Conservation (phyloP, 2,797 vertebrate species). For the Heliangelus exortis region DNA sequence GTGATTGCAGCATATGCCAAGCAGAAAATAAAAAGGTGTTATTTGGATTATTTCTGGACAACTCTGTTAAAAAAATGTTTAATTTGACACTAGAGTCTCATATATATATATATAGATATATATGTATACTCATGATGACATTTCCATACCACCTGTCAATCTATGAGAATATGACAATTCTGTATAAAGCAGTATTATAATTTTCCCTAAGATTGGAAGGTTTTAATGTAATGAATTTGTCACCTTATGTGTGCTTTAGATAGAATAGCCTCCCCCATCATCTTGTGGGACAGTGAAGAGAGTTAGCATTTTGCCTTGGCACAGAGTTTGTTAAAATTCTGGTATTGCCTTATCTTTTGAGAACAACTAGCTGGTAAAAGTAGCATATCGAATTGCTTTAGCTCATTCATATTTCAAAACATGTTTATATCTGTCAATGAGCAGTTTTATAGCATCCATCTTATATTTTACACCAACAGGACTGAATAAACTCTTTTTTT, state of each 20-base stretch:
- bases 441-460: slow-evolving; percentile 31
- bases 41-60: background rate
- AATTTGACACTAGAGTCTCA: background rate
- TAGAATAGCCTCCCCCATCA: background rate
- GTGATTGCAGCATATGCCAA: background rate
- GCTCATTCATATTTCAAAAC: slow-evolving; percentile 39
- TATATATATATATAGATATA: background rate
- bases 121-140: background rate
- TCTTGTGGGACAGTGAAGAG: background rate
- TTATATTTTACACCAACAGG: slow-evolving; percentile 46
- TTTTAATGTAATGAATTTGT: background rate
- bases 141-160: background rate
- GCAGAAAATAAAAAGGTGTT: background rate
- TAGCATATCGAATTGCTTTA: background rate
- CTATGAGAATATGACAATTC: background rate
- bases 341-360: background rate
- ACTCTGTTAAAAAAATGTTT: background rate
- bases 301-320: background rate
- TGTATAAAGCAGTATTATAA: background rate
- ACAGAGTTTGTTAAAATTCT: background rate
- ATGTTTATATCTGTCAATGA: slow-evolving; percentile 32
- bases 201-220: background rate
- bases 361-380: slow-evolving; percentile 33
- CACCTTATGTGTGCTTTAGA: background rate
- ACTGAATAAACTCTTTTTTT: slow-evolving; percentile 37